Base-by-base conservation (phyloP, 2,113 vertebrate species). In the Elaphurus davidianus region DNA sequence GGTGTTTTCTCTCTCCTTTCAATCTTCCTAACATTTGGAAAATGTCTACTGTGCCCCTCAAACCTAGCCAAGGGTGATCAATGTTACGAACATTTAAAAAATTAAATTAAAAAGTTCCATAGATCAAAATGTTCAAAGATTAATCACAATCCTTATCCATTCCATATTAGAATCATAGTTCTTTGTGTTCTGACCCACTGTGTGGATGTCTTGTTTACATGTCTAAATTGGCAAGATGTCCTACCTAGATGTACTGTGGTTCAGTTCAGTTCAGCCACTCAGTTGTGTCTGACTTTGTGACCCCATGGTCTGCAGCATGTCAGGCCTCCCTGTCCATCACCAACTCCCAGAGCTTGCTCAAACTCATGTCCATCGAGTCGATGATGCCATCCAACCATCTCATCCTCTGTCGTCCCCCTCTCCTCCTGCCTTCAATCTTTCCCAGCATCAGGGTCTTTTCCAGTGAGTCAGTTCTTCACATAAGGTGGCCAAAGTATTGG, bases 21-120 rank as follows among this genome's bases (percentile, higher is more conserved):
- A 5, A 7, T 15, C 76, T 90, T 33, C 33, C 50, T 23, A 55
- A 40, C 10, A 7, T 33, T 54, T 7, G 16, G 25, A 7, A 52
- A 40, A 79, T 2, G 16, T 74, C 47, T 57, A 21, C 84, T 2
- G 8, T 7, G 15, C 13, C 27, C 62, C 21, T n/a, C 71, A 2
- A 2, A 33, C 4, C 7, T 33, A 19, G 23, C 7, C 7, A 1
- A 2, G 21, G 5, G 36, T 4, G 27, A 28, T 12, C 10, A 14
- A 50, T 1, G 1, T 28, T 19, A 6, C 1, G 1, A 43, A 54
- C 21, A 91, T 27, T 54, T 15, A 5, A 54, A 78, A n/a, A 43
- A n/a, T 57, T 85, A 55, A n/a, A 40, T 10, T 54, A 1, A 12
- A 79, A 87, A 78, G 82, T 27, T 45, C 28, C 13, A 15, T 36